Base-by-base conservation (phyloP, 2,797 vertebrate genomes). In the Somateria mollissima region DNA sequence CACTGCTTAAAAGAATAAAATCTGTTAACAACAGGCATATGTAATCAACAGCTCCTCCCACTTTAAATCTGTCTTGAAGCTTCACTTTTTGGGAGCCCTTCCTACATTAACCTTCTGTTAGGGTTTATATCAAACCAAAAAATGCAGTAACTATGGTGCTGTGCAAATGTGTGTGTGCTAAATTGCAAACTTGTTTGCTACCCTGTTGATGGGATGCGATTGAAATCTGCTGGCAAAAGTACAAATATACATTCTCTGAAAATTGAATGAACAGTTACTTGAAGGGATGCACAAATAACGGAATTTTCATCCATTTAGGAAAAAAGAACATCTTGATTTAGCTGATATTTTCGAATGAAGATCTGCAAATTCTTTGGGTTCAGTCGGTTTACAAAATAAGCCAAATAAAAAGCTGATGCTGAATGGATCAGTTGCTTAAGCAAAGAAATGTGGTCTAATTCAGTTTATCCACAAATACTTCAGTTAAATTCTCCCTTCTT, bases 61-160 rank as follows among this genome's bases (percentile, higher is more conserved):
- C 94, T 84, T 92, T 64, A 96, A 96, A 95, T 96, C 96, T 97
- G 95, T 94, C 84, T 94, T 79, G 83, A 75, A 90, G 13, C 45
- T 82, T 88, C 69, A 66, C 20, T 96, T 94, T 97, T 95, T 95
- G 65, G 87, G 77, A 94, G 91, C 76, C 93, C 81, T 90, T 93
- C 94, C 96, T 95, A 96, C 94, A 88, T 94, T 93, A 95, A 95
- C 90, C 94, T 97, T 96, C 92, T 96, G 96, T 67, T 94, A 78
- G 13, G 76, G 56, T 96, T 96, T 96, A 69, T 77, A 89, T 79
- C 69, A 90, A 84, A 94, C 88, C 61, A 82, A 67, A 94, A 91
- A 91, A 89, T 67, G 61, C 1, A 0, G 84, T 95, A 95, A 89
- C 94, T 84, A 62, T 86, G 95, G 83, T 89, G 53, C 88, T 79